Evolutionary conservation across 2,113 vertebrate genomes (phyloP), one percentile per base, ranked within the genome.

Genomic region (Octodon degus): DNA sequence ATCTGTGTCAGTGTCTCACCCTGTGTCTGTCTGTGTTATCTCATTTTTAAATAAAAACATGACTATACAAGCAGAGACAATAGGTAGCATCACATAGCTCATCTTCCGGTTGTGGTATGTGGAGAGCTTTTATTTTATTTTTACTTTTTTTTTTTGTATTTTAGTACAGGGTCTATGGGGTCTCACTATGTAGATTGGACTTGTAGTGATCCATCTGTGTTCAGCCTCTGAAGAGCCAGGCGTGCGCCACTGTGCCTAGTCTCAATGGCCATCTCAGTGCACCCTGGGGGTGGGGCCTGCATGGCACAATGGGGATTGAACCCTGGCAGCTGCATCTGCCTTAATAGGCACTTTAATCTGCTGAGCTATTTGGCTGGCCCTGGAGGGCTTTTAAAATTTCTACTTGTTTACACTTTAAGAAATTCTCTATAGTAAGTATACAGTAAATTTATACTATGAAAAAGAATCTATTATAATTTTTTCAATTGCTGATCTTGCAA

Each of bases 41-140:
- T 76, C 68, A 88, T 67, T 53, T 91, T 91, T 76, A n/a, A 88
- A 63, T 83, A 72, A 79, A 91, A 85, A 62, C 16, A 43, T 37
- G 50, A 47, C 9, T 55, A 83, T 77, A 20, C 22, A 83, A 85
- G 34, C 79, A 86, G 30, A 89, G 16, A 70, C 25, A 88, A 91
- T 27, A 47, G n/a, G 20, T 3, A 62, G 47, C 3, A 25, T 19
- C 53, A 65, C 30, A 55, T 5, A 72, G n/a, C 2, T 93, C n/a
- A 27, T 60, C 47, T 94, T 96, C 74, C 70, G 60, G 30, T 65
- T 1, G 43, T 34, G 58, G 27, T 86, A 16, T 86, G 40, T 50
- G 12, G 7, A 50, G 53, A 8, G 32, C 55, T 85, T 76, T 76
- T 43, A 43, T 50, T 50, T 50, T 50, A 10, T 50, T 50, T 50